Evolutionary conservation across 2,113 vertebrate species (phyloP).

Genomic region (Paraplagusia blochii): DNA sequence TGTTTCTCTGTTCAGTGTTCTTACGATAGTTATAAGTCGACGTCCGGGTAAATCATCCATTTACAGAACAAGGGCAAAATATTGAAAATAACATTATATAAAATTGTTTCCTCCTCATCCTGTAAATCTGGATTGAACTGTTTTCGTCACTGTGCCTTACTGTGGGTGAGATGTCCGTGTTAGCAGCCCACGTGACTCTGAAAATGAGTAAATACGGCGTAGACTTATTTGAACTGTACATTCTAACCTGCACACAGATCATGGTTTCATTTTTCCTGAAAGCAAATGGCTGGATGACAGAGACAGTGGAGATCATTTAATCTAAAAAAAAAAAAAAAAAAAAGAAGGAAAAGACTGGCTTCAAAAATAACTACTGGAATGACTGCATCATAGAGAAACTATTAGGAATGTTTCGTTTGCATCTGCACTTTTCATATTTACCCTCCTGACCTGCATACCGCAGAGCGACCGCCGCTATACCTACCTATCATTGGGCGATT

Average conservation of each 20-base stretch:
- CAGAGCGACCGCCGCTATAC: conserved; percentile 26
- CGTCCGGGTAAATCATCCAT: conserved; percentile 48
- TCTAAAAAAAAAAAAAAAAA: conserved; percentile 7
- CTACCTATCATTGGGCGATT: conserved; percentile 37
- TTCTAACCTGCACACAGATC: conserved; percentile 8
- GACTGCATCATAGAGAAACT: conserved; percentile 12
- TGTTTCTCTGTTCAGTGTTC: conserved; percentile 58
- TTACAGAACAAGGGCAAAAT: conserved; percentile 53
- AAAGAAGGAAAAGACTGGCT: conserved; percentile 9
- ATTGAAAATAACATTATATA: conserved; percentile 35
- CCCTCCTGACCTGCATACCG: conserved; percentile 33
- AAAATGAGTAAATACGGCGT: conserved; percentile 25
- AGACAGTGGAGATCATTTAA: not conserved
- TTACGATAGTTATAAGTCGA: conserved; percentile 53
- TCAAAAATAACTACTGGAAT: conserved; percentile 18
- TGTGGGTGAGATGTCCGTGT: conserved; percentile 53
- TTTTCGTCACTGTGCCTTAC: conserved; percentile 80
- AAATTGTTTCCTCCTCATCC: conserved; percentile 29
- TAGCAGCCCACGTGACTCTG: conserved; percentile 43
- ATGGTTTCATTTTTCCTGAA: conserved; percentile 3
- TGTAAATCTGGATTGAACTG: conserved; percentile 33
- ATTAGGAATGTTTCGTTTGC: conserved; percentile 42
- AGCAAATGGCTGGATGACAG: not conserved
- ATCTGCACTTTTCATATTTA: conserved; percentile 34
- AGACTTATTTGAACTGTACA: conserved; percentile 19